Evolutionary conservation across 2,888 invertebrate genomes (phyloP).

Genomic region (Mellilla xanthometata): DNA sequence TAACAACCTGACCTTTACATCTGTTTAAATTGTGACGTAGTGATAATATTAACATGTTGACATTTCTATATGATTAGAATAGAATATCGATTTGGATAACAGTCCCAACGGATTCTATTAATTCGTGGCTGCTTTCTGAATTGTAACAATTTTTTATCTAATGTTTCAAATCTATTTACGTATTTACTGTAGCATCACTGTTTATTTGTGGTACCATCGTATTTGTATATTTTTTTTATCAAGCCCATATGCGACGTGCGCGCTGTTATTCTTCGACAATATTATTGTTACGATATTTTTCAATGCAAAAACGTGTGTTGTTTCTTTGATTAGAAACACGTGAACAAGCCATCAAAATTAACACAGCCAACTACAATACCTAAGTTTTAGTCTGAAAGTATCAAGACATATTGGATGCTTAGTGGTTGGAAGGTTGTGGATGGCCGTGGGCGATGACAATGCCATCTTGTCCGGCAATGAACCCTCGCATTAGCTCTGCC

Average conservation of each 20-base stretch:
- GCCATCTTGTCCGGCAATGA: slow-evolving; percentile 73
- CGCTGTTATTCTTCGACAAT: slow-evolving; percentile 12
- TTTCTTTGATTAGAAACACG: slow-evolving; percentile 20
- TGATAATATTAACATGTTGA: slow-evolving; percentile 15
- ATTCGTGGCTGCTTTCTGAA: no score
- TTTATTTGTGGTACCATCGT: slow-evolving; percentile 6
- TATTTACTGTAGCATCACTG: no score
- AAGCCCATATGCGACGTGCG: slow-evolving; percentile 11
- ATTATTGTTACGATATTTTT: slow-evolving; percentile 17
- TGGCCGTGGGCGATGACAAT: slow-evolving; percentile 58
- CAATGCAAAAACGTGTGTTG: slow-evolving; percentile 21
- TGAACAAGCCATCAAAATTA: slow-evolving; percentile 11
- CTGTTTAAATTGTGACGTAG: slow-evolving; percentile 13
- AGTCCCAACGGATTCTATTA: no score
- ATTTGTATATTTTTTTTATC: slow-evolving; percentile 12
- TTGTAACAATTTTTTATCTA: no score
- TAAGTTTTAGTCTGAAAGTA: slow-evolving; percentile 5
- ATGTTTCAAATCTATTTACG: no score
- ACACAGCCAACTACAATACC: neutral
- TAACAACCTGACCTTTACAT: slow-evolving; percentile 1
- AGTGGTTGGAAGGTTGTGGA: slow-evolving; percentile 28
- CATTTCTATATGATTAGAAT: no score
- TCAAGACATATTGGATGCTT: slow-evolving; percentile 13
- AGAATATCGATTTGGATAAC: no score
- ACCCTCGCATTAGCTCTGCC: slow-evolving; percentile 74